Conservation (phyloP, 2,797 vertebrate genomes). For the Amblyraja radiata region DNA sequence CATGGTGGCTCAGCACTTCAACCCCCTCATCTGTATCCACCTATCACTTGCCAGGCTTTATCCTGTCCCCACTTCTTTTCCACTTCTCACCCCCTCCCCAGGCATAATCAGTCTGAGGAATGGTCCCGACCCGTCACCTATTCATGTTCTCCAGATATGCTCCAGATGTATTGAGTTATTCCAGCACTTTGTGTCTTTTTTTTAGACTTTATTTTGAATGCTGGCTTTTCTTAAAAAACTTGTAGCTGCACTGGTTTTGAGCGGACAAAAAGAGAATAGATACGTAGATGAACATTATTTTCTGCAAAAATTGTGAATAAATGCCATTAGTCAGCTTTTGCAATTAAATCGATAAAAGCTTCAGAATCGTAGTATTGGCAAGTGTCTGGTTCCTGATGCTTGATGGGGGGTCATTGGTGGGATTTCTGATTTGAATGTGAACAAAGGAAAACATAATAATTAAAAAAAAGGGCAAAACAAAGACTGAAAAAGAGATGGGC, state of each 20-base stretch:
- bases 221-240: not conserved
- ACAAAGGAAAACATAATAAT: not conserved
- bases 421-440: not conserved
- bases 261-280: not conserved
- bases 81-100: too few relatives aligned
- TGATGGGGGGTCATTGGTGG: not conserved
- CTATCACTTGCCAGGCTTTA: too few relatives aligned
- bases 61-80: not conserved
- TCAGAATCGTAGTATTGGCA: not conserved
- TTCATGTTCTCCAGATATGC: not conserved
- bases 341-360: not conserved
- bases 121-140: too few relatives aligned
- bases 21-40: too few relatives aligned
- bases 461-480: not conserved
- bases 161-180: not conserved
- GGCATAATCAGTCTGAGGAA: too few relatives aligned
- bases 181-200: not conserved
- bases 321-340: not conserved
- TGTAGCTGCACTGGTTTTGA: not conserved
- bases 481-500: not conserved
- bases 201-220: not conserved
- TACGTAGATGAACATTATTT: not conserved
- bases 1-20: too few relatives aligned
- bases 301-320: not conserved
- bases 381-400: not conserved